Evolutionary conservation across 1,140 invertebrate genomes (phyloP).

Genomic region (Catajapyx aquilonaris): DNA sequence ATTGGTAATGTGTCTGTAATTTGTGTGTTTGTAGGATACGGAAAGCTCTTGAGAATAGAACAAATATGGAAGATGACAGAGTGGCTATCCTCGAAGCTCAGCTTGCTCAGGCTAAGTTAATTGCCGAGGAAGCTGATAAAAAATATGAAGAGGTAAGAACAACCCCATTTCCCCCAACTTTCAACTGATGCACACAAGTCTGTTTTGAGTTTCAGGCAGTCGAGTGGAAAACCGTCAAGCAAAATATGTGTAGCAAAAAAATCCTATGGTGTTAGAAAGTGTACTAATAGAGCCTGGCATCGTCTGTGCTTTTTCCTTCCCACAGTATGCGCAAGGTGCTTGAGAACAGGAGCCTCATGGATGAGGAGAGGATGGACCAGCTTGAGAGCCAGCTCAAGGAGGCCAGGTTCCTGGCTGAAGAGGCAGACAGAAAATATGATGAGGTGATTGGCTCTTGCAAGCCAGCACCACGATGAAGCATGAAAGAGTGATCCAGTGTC

Average conservation of each 20-base stretch:
- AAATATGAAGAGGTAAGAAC: slow-evolving; percentile 91
- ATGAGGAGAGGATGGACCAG: slow-evolving; percentile 99
- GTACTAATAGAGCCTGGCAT: too few relatives aligned
- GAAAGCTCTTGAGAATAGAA: slow-evolving; percentile 94
- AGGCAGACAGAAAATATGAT: slow-evolving; percentile 99
- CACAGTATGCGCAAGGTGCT: slow-evolving; percentile 95
- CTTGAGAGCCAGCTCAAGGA: slow-evolving; percentile 99
- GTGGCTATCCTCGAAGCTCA: slow-evolving; percentile 85
- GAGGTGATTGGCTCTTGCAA: slow-evolving; percentile 86
- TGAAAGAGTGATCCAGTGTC: too few relatives aligned
- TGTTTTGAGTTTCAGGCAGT: too few relatives aligned
- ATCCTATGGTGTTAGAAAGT: too few relatives aligned
- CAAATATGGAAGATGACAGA: slow-evolving; percentile 96
- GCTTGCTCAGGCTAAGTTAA: slow-evolving; percentile 87
- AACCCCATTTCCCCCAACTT: too few relatives aligned
- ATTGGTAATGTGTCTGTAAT: too few relatives aligned
- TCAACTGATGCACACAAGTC: too few relatives aligned
- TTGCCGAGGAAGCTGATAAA: slow-evolving; percentile 95
- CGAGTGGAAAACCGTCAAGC: too few relatives aligned
- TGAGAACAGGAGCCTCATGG: slow-evolving; percentile 97
- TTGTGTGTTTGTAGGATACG: too few relatives aligned
- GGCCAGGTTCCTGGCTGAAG: slow-evolving; percentile 97
- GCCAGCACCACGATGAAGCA: too few relatives aligned
- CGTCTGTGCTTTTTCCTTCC: slow-evolving; percentile 10
- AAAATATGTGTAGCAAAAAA: too few relatives aligned